A percentile compares a stretch with the other conserved stretches of the same genome.
Conservation (phyloP, 2,113 vertebrate species). For the Catharus minimus region DNA sequence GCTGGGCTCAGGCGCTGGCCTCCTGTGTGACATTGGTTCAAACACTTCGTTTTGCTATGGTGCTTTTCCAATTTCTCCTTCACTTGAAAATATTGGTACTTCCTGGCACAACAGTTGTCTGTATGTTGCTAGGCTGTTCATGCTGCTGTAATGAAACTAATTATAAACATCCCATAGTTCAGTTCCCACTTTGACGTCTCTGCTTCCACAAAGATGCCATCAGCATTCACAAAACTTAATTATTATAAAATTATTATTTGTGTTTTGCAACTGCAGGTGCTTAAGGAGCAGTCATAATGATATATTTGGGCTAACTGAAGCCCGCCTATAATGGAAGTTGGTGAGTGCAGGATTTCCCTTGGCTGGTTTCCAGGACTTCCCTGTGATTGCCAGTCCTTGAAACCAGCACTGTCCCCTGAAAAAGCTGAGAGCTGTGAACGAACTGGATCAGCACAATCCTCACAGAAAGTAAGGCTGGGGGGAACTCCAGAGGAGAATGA, state of each 20-base stretch:
- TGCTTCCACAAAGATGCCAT: background rate
- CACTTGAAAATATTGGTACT: rapidly evolving
- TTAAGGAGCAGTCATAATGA: background rate
- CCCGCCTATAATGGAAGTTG: background rate
- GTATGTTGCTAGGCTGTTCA: background rate
- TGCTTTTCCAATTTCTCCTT: background rate
- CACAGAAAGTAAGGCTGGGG: background rate
- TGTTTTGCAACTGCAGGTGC: background rate
- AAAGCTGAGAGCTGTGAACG: rapidly evolving
- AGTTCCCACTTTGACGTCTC: background rate
- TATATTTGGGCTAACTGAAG: background rate
- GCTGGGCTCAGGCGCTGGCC: background rate
- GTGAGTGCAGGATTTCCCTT: background rate
- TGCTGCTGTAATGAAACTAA: background rate
- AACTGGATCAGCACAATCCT: background rate
- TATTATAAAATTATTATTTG: background rate
- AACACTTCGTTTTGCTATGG: rapidly evolving
- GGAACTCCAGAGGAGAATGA: background rate
- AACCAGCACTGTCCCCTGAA: background rate
- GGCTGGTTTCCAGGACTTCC: background rate
- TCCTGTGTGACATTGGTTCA: rapidly evolving
- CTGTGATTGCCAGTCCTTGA: background rate
- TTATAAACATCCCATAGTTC: background rate
- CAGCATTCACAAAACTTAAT: background rate
- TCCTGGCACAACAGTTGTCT: background rate